Evolutionary conservation across 2,888 invertebrate genomes (phyloP).

Genomic region (Tipula lateralis): DNA sequence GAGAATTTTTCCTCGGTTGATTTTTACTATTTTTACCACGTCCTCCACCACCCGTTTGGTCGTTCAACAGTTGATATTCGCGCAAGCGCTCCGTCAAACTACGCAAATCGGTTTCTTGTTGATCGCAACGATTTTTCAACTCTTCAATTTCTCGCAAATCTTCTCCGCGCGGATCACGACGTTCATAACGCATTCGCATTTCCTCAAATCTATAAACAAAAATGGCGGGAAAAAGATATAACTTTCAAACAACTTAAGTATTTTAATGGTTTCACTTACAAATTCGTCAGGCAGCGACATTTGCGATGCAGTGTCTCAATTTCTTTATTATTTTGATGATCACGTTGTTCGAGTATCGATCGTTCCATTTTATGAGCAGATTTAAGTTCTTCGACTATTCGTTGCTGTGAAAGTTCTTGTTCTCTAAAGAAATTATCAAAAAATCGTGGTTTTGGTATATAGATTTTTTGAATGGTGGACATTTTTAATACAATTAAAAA

Average conservation of each 20-base stretch:
- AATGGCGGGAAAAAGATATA: background rate
- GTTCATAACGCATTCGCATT: conserved; percentile 55
- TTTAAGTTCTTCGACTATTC: conserved; percentile 47
- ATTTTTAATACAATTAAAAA: conserved; percentile 37
- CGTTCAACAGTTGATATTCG: conserved; percentile 51
- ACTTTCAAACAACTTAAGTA: conserved; percentile 20
- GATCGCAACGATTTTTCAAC: conserved; percentile 53
- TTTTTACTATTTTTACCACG: conserved; percentile 29
- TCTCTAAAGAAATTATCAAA: conserved; percentile 44
- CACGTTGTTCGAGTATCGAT: conserved; percentile 47
- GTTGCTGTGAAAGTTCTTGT: conserved; percentile 49
- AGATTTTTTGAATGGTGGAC: conserved; percentile 31
- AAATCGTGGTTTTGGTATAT: background rate
- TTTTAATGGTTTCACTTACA: conserved; percentile 50
- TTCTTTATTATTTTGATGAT: conserved; percentile 53
- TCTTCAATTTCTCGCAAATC: conserved; percentile 55
- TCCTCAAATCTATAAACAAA: conserved; percentile 57
- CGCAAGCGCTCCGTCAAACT: conserved; percentile 55
- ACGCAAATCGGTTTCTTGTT: conserved; percentile 55
- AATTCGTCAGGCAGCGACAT: conserved; percentile 55
- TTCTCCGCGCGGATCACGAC: conserved; percentile 54
- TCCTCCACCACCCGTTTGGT: too few species aligned
- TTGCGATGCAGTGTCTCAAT: conserved; percentile 55
- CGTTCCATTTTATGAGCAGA: conserved; percentile 48
- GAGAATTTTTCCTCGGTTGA: conserved; percentile 28